phyloP scores from a whole-genome alignment of 1,140 invertebrate genomes.

The Scaptomyza graminum region DNA sequence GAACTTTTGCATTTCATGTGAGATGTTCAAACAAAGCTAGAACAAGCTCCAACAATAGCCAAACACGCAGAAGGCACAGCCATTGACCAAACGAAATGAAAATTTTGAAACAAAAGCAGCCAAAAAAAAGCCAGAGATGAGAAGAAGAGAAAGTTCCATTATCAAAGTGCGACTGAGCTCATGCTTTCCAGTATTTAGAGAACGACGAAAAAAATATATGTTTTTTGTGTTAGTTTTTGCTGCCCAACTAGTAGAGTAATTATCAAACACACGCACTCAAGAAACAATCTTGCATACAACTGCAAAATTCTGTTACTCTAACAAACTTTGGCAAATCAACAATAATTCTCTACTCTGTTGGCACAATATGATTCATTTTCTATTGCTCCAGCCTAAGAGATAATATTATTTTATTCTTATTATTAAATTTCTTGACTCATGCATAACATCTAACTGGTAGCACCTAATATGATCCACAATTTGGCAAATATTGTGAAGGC shows the following conservation, averaged over 20 bases:
- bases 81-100: slow-evolving; percentile 36
- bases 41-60: slow-evolving; percentile 39
- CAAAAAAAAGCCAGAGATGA: slow-evolving; percentile 33
- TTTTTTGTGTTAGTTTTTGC: slow-evolving; percentile 16
- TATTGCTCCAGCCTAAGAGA: background rate
- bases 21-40: slow-evolving; percentile 60
- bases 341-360: no score
- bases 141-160: background rate
- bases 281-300: background rate
- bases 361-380: no score
- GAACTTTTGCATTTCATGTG: slow-evolving; percentile 75
- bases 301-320: no score
- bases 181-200: slow-evolving; percentile 5
- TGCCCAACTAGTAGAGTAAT: slow-evolving; percentile 18
- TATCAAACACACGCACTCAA: slow-evolving; percentile 1
- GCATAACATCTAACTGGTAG: background rate
- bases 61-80: slow-evolving; percentile 18
- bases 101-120: slow-evolving; percentile 60
- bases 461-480: background rate
- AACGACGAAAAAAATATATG: slow-evolving; percentile 14
- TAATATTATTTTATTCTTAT: background rate
- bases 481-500: background rate
- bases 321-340: no score
- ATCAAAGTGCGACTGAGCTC: slow-evolving; percentile 10
- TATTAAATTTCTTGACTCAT: background rate